phyloP scores from a whole-genome alignment of 2,113 vertebrate species.

The Prietella phreatophila region DNA sequence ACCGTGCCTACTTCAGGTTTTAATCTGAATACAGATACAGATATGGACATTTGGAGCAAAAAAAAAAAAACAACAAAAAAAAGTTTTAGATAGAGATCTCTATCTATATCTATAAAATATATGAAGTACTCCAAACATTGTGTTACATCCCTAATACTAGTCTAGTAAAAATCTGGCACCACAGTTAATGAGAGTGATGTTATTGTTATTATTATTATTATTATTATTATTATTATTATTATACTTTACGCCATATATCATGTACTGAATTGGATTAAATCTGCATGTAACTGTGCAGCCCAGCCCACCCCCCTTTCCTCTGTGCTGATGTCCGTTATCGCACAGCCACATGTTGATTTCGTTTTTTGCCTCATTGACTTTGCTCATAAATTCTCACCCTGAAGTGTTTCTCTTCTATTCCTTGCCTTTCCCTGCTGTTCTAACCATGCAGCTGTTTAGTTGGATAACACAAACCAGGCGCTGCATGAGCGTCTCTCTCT shows the following conservation, averaged over 20 bases:
- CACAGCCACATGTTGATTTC: slow-evolving; percentile 36
- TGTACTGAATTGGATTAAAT: background rate
- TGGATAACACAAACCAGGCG: slow-evolving; percentile 21
- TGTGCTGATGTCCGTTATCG: slow-evolving; percentile 6
- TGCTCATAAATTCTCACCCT: slow-evolving; percentile 27
- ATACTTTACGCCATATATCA: background rate
- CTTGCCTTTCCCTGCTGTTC: slow-evolving; percentile 21
- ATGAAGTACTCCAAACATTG: too few species aligned
- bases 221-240: background rate
- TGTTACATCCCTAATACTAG: too few species aligned
- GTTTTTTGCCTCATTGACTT: slow-evolving; percentile 32
- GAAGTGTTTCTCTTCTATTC: slow-evolving; percentile 13
- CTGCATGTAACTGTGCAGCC: background rate
- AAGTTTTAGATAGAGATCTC: too few species aligned
- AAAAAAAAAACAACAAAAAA: too few species aligned
- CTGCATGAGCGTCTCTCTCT: background rate
- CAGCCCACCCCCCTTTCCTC: background rate
- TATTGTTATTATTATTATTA: background rate
- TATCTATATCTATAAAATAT: too few species aligned
- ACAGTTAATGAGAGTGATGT: background rate
- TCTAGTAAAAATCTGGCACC: background rate
- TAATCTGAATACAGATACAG: too few species aligned
- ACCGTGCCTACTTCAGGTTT: too few species aligned
- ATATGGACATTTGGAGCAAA: too few species aligned
- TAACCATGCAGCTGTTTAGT: slow-evolving; percentile 34